Percentiles rank a stretch among this genome's conserved stretches.
Evolutionary conservation across 2,113 vertebrate species (phyloP).

Genomic region (Pardalotus punctatus): DNA sequence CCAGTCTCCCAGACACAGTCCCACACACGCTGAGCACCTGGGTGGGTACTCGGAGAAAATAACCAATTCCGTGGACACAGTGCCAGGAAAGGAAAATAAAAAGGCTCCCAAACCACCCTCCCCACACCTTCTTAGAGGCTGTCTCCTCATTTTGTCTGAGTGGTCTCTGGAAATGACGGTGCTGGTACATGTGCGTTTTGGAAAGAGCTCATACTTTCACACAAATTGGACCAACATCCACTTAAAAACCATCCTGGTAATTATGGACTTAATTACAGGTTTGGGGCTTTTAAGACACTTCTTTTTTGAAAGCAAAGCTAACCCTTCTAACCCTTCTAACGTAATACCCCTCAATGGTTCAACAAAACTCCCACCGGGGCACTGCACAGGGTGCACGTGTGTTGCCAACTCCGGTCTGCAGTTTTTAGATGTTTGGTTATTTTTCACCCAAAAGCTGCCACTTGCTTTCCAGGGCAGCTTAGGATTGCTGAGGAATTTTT

Average conservation of each 20-base stretch:
- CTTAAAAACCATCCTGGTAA: not conserved
- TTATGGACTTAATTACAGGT: not conserved
- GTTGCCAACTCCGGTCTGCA: not conserved
- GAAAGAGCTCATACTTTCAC: not conserved
- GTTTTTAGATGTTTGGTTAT: not conserved
- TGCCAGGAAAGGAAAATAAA: not conserved
- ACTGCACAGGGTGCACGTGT: rapidly evolving
- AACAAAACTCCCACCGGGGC: not conserved
- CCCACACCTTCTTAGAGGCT: not conserved
- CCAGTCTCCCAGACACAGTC: conserved; percentile 8
- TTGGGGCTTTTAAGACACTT: not conserved
- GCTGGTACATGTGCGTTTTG: not conserved
- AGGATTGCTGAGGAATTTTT: not conserved
- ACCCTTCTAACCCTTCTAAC: not conserved
- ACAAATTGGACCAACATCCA: not conserved
- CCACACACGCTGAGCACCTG: rapidly evolving
- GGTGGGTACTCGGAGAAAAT: not conserved
- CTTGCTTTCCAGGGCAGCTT: not conserved
- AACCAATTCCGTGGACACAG: not conserved
- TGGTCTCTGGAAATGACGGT: not conserved
- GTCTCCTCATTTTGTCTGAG: not conserved
- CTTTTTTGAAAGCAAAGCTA: not conserved
- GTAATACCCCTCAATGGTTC: not conserved
- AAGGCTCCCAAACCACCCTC: not conserved
- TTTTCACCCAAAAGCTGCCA: not conserved